Conservation (phyloP, 53 echinoderm and acorn worm species). For the Astropecten irregularis region DNA sequence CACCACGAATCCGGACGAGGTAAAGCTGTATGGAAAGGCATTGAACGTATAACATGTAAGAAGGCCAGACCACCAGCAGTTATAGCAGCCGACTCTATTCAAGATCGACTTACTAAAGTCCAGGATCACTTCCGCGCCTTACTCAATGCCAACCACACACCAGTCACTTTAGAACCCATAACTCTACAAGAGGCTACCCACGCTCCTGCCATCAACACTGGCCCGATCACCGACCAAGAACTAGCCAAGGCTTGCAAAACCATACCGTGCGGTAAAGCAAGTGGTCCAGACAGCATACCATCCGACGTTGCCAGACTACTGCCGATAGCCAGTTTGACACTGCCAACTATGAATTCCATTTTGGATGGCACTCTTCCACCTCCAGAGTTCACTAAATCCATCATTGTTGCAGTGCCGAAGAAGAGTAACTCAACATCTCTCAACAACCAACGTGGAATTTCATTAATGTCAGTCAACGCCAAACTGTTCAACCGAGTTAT, state of each 20-base stretch:
- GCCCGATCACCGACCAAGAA: background rate
- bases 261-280: constrained; percentile 12
- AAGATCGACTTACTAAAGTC: constrained; percentile 7
- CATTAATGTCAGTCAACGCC: constrained; percentile 11
- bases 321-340: too few relatives aligned
- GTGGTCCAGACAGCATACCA: background rate
- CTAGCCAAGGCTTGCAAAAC: constrained; percentile 7
- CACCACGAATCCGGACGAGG: constrained; percentile 3
- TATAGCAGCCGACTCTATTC: constrained; percentile 15
- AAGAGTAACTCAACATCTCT: too few relatives aligned
- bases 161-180: background rate
- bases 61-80: constrained; percentile 13
- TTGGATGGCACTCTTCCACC: too few relatives aligned
- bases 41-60: background rate
- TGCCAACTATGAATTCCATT: too few relatives aligned
- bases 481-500: background rate
- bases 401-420: too few relatives aligned
- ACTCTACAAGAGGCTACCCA: background rate
- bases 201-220: background rate
- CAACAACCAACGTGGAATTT: background rate
- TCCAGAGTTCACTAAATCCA: too few relatives aligned
- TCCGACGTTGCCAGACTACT: background rate
- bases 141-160: background rate
- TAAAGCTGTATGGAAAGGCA: constrained; percentile 9
- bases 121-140: constrained; percentile 1